Evolutionary conservation across 37 sponge, comb jelly and placozoan species (phyloP).

Genomic region (Spongilla lacustris): DNA sequence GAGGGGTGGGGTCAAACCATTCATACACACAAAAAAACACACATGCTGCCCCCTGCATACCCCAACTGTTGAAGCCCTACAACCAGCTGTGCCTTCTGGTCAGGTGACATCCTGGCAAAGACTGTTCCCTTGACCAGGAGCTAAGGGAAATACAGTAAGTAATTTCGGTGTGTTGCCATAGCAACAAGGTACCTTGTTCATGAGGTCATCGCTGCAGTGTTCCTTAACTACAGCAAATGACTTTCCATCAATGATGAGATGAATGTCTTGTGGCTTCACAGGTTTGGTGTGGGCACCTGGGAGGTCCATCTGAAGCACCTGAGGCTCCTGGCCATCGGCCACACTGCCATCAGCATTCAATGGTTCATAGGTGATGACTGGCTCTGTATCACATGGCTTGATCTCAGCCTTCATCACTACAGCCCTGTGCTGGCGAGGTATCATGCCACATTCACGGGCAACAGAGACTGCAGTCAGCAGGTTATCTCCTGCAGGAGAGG

Average conservation of each 20-base stretch:
- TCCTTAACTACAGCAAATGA: slow-evolving; percentile 46
- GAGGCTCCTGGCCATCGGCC: not conserved
- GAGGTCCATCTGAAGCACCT: not conserved
- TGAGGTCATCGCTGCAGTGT: slow-evolving; percentile 10
- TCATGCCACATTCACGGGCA: slow-evolving; percentile 83
- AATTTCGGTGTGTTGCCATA: not conserved
- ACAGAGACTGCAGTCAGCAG: slow-evolving; percentile 85
- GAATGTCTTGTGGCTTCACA: not conserved
- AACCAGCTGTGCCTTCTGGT: slow-evolving; percentile 82
- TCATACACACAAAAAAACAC: not conserved
- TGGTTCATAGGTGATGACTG: slow-evolving; percentile 26
- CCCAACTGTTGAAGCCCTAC: slow-evolving; percentile 73
- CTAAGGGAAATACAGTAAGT: slow-evolving; percentile 16
- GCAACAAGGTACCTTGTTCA: not conserved
- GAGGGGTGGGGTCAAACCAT: not conserved
- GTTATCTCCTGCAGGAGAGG: too few species aligned
- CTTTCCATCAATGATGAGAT: slow-evolving; percentile 53
- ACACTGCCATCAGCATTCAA: slow-evolving; percentile 4
- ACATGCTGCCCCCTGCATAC: slow-evolving; percentile 19
- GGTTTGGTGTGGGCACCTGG: not conserved
- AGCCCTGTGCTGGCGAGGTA: slow-evolving; percentile 28
- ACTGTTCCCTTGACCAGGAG: slow-evolving; percentile 80
- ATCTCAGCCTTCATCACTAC: slow-evolving; percentile 24
- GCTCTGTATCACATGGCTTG: not conserved
- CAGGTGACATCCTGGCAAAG: slow-evolving; percentile 94